A percentile compares a stretch with the other conserved stretches of the same genome.
phyloP scores from a whole-genome alignment of 2,888 invertebrate species.

The Drosophila mayaguana region DNA sequence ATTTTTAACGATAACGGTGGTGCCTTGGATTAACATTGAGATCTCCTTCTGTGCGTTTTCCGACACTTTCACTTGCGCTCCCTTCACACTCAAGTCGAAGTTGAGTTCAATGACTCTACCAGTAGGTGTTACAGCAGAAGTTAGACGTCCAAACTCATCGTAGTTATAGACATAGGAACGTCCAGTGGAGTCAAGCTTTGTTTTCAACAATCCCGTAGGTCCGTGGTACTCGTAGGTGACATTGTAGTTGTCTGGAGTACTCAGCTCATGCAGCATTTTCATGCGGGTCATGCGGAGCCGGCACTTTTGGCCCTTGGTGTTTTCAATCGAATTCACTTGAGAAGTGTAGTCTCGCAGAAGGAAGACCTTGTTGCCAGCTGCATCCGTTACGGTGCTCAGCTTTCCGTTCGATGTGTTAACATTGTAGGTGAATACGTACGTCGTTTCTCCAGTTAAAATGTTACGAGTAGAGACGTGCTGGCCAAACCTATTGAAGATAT shows the following conservation, averaged over 20 bases:
- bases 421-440: constrained; percentile 97
- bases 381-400: constrained; percentile 96
- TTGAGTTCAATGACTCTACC: constrained; percentile 95
- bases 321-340: constrained; percentile 96
- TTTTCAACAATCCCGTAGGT: constrained; percentile 94
- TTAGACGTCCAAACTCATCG: constrained; percentile 96
- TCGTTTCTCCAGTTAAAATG: constrained; percentile 96
- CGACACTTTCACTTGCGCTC: constrained; percentile 93
- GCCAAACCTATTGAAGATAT: constrained; percentile 96
- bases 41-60: constrained; percentile 93
- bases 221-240: constrained; percentile 97
- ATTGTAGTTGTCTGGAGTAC: constrained; percentile 96
- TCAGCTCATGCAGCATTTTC: constrained; percentile 95
- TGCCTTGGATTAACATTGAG: constrained; percentile 94
- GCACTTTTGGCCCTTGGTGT: constrained; percentile 96
- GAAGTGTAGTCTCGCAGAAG: constrained; percentile 93
- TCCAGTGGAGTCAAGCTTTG: constrained; percentile 95
- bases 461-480: constrained; percentile 97
- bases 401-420: constrained; percentile 98
- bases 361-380: constrained; percentile 95
- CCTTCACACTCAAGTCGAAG: constrained; percentile 95
- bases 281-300: constrained; percentile 95
- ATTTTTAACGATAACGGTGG: constrained; percentile 92
- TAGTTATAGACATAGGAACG: constrained; percentile 97
- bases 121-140: constrained; percentile 97